Conservation (phyloP, 2,888 invertebrate species). For the Hypercompe scribonia region DNA sequence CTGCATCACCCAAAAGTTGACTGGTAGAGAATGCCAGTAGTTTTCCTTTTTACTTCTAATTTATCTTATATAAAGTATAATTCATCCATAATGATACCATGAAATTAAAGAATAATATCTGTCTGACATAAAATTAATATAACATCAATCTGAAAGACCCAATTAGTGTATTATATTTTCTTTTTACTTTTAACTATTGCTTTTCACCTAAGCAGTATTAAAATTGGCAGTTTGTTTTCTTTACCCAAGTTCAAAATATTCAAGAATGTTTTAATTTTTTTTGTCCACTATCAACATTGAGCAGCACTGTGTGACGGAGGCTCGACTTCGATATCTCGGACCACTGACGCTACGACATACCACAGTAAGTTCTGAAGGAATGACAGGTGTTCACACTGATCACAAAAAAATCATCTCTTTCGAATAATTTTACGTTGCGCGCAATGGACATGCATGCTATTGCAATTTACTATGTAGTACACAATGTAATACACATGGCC, state of each 20-base stretch:
- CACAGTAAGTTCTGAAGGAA: neutral
- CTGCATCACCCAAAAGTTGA: too few species aligned
- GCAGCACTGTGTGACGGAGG: constrained; percentile 61
- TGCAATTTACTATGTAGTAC: too few species aligned
- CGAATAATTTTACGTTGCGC: neutral
- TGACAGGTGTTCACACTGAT: constrained; percentile 1
- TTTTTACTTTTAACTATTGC: too few species aligned
- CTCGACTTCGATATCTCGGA: constrained; percentile 43
- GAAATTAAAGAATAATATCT: neutral
- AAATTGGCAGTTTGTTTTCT: neutral
- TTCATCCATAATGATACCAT: too few species aligned
- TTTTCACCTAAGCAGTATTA: neutral
- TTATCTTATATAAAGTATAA: neutral
- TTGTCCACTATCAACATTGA: neutral
- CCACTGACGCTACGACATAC: neutral
- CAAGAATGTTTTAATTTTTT: neutral
- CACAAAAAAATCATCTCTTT: neutral
- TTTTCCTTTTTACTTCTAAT: neutral
- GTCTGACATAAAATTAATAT: neutral
- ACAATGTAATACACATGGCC: too few species aligned
- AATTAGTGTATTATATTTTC: too few species aligned
- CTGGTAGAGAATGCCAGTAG: too few species aligned
- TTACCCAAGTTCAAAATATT: too few species aligned
- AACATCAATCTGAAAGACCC: neutral
- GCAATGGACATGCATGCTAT: too few species aligned